Evolutionary conservation across 2,797 vertebrate genomes (phyloP).

Genomic region (Ptychadena robeensis): DNA sequence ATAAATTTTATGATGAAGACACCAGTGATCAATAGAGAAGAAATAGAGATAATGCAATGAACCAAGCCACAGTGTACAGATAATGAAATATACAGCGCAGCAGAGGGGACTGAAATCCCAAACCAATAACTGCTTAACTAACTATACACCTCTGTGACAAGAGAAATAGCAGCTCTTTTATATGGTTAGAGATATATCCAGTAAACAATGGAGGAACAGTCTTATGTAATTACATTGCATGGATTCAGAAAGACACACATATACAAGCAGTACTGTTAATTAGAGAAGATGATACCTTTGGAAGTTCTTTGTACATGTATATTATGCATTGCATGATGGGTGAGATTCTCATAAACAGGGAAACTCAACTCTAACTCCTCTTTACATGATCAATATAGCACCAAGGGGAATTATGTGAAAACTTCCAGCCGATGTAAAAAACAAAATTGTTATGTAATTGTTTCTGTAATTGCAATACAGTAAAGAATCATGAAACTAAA

Average conservation of each 20-base stretch:
- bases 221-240: not conserved
- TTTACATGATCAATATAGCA: not conserved
- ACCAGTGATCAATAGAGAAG: conserved; percentile 39
- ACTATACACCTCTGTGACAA: conserved; percentile 1
- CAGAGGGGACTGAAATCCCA: conserved; percentile 30
- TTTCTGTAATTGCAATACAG: not conserved
- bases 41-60: conserved; percentile 24
- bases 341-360: not conserved
- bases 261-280: not conserved
- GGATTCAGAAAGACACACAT: not conserved
- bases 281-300: not conserved
- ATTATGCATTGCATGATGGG: not conserved
- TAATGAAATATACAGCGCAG: conserved; percentile 39
- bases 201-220: not conserved
- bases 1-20: conserved; percentile 26
- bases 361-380: not conserved
- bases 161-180: not conserved
- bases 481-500: no score
- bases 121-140: conserved; percentile 15
- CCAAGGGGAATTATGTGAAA: not conserved
- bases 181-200: not conserved
- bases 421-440: not conserved
- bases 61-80: conserved; percentile 12
- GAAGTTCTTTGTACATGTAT: no score
- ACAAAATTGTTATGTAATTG: no score